Base-by-base conservation (phyloP, 2,888 invertebrate species). In the Pristionchus mayeri region DNA sequence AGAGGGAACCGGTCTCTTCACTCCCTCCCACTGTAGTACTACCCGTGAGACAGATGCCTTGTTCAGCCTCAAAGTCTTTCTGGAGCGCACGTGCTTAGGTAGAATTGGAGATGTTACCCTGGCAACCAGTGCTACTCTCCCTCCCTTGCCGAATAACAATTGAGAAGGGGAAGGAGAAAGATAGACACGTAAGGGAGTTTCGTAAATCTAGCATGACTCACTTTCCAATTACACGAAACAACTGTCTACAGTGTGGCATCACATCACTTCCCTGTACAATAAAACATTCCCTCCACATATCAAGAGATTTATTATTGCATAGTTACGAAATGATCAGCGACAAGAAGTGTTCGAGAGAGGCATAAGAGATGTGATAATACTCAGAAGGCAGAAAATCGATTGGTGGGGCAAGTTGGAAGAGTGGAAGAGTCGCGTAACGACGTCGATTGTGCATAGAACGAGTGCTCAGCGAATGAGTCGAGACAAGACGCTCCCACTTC, bases 341-440 rank as follows among this genome's bases (percentile, higher is more conserved):
- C 71, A 44, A 71, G 40, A 44, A 44, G 63, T 50, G 48, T 78
- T 50, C 40, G 40, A 78, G 50, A 50, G 48, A 78, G 76, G 76
- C 76, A 78, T 16, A 78, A 50, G 30, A 50, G 27, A 40, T 48
- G 50, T 78, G 76, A 78, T 78, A 78, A 78, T 78, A 78, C 76
- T 78, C 76, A 78, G 76, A 78, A 78, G 76, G 76, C 76, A 78
- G 76, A 78, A 44, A 78, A 78, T 78, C 48, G 50, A 78, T 71
- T 40, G 71, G 37, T 71, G 40, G 50, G 76, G 76, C 76, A 78
- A 78, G 76, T 78, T 30, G 7, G 16, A 21, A 50, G 50, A 50
- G 76, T 78, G 76, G 48, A 78, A 78, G 76, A 27, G 76, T 78
- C 76, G 40, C 30, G 76, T 50, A 78, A 48, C 48, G 40, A 78